Evolutionary conservation across 1,140 invertebrate genomes (phyloP).

Genomic region (Calephelis virginiensis): DNA sequence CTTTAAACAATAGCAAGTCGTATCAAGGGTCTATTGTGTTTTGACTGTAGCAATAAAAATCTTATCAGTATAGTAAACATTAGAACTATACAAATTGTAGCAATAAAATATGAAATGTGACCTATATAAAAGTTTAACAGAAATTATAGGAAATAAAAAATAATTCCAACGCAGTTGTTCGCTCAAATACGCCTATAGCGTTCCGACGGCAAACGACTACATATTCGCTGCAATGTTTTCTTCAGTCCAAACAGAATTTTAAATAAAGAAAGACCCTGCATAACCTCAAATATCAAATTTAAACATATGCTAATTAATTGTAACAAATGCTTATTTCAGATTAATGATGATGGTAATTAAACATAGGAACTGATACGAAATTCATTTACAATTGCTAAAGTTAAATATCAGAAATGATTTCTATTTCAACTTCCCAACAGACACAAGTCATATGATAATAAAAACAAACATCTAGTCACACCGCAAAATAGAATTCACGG

Average conservation of each 20-base stretch:
- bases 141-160: background rate
- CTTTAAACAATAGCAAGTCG: no score
- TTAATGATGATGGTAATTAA: background rate
- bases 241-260: background rate
- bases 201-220: conserved; percentile 46
- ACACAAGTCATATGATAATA: conserved; percentile 74
- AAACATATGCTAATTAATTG: background rate
- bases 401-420: conserved; percentile 15
- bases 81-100: no score
- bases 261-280: background rate
- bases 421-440: conserved; percentile 47
- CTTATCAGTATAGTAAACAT: background rate
- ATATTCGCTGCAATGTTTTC: conserved; percentile 3
- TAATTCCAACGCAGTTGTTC: background rate
- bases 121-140: background rate
- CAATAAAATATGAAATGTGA: background rate
- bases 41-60: background rate
- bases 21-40: no score
- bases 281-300: background rate
- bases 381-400: background rate
- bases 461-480: conserved; percentile 75
- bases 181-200: conserved; percentile 43
- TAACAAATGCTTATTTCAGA: background rate
- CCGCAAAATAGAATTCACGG: conserved; percentile 69
- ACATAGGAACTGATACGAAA: background rate